These are phyloP conservation scores for Salticus scenicus DNA, from an alignment of 2,888 invertebrate species.

Conservation along the genomic window DNA sequence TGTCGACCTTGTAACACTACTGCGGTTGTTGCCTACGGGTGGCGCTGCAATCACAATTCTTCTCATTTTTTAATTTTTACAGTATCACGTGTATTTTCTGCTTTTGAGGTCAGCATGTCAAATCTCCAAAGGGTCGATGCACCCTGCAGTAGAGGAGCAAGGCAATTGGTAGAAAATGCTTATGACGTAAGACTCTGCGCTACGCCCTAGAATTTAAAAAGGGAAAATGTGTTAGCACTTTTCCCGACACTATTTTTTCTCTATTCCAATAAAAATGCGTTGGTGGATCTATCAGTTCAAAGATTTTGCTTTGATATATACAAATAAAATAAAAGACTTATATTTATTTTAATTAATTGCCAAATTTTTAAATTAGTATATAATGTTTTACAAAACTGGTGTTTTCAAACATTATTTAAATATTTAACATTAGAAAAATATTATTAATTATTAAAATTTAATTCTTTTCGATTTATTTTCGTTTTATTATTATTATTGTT, in stretches of 20 bases:
- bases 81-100: slow-evolving; percentile 53
- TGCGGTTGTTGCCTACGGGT: slow-evolving; percentile 45
- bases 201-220: neutral
- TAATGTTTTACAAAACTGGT: no score
- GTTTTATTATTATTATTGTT: no score
- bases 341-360: no score
- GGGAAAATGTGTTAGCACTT: neutral
- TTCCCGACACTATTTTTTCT: neutral
- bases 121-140: slow-evolving; percentile 53
- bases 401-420: no score
- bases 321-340: no score
- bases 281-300: no score
- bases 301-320: no score
- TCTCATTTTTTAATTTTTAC: slow-evolving; percentile 35
- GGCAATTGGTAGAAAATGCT: slow-evolving; percentile 21
- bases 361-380: no score
- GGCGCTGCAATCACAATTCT: slow-evolving; percentile 46
- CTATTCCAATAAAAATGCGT: no score
- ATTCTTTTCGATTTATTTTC: no score
- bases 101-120: slow-evolving; percentile 66
- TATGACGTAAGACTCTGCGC: neutral
- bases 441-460: no score
- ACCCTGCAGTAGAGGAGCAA: slow-evolving; percentile 16
- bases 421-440: no score
- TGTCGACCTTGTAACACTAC: slow-evolving; percentile 68